These are phyloP conservation scores for Zoanthus sociatus DNA, from an alignment of 92 coral and sea anemone genomes.

Conservation along the genomic window DNA sequence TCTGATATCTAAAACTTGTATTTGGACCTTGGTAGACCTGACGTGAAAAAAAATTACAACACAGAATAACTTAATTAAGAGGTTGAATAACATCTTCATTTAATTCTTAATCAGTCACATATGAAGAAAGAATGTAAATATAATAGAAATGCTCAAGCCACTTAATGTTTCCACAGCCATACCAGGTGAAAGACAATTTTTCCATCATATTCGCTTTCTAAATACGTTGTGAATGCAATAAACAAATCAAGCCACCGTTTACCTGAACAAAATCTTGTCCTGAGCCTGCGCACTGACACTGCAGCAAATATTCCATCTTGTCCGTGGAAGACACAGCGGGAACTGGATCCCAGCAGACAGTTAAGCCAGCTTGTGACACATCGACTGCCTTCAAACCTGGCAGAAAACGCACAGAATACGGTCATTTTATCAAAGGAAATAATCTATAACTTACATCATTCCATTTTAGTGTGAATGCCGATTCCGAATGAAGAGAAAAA, in stretches of 20 bases:
- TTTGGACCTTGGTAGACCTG: constrained; percentile 87
- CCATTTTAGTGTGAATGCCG: too few relatives aligned
- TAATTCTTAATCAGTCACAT: too few relatives aligned
- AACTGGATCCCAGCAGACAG: constrained; percentile 87
- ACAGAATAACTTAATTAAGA: neutral
- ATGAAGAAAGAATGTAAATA: too few relatives aligned
- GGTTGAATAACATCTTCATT: too few relatives aligned
- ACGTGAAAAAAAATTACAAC: neutral
- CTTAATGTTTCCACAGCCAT: too few relatives aligned
- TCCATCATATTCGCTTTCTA: neutral
- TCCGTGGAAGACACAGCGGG: constrained; percentile 73
- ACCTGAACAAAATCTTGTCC: constrained; percentile 88
- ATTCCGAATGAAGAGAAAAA: too few relatives aligned
- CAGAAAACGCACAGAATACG: neutral
- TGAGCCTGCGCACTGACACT: constrained; percentile 77
- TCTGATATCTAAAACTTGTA: constrained; percentile 59
- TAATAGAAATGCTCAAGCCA: too few relatives aligned
- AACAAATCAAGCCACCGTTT: neutral
- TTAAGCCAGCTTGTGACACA: constrained; percentile 58
- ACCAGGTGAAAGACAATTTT: neutral
- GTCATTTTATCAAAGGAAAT: neutral
- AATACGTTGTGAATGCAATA: neutral
- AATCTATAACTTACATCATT: too few relatives aligned
- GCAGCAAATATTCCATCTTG: constrained; percentile 79
- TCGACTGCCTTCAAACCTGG: constrained; percentile 71